phyloP scores from a whole-genome alignment of 1,140 invertebrate genomes.

The Trichonephila clavipes region DNA sequence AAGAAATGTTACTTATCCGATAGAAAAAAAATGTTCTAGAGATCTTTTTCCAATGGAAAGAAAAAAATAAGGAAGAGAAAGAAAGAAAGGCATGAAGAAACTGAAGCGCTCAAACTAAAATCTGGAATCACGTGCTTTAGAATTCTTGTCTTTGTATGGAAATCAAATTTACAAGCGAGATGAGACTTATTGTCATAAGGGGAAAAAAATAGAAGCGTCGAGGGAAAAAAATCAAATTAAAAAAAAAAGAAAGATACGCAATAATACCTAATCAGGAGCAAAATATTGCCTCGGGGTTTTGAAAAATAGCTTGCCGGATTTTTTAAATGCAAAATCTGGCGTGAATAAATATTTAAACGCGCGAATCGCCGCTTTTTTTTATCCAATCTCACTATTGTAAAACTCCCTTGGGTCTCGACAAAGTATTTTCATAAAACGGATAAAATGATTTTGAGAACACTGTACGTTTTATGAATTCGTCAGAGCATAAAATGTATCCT shows the following conservation, averaged over 20 bases:
- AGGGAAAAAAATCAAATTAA: background rate
- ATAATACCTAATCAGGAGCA: slow-evolving; percentile 37
- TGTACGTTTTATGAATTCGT: background rate
- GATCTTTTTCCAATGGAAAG: background rate
- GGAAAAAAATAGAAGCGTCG: background rate
- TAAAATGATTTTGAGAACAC: background rate
- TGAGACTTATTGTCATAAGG: background rate
- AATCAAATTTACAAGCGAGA: slow-evolving; percentile 37
- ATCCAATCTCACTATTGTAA: background rate
- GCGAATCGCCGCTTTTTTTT: background rate
- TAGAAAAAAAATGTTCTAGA: background rate
- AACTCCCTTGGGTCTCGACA: slow-evolving; percentile 10
- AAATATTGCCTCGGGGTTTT: slow-evolving; percentile 7
- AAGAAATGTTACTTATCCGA: background rate
- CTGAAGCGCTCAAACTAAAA: slow-evolving; percentile 10
- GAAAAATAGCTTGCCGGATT: background rate
- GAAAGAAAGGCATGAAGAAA: background rate
- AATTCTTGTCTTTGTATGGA: slow-evolving; percentile 21
- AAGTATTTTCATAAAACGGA: background rate
- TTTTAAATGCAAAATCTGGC: background rate
- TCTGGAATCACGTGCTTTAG: slow-evolving; percentile 8
- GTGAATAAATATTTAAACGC: slow-evolving; percentile 39
- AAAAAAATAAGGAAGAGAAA: background rate
- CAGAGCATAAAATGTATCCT: background rate
- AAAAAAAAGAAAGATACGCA: background rate